phyloP scores from a whole-genome alignment of 2,888 invertebrate genomes.

The Mythimna pallens region DNA sequence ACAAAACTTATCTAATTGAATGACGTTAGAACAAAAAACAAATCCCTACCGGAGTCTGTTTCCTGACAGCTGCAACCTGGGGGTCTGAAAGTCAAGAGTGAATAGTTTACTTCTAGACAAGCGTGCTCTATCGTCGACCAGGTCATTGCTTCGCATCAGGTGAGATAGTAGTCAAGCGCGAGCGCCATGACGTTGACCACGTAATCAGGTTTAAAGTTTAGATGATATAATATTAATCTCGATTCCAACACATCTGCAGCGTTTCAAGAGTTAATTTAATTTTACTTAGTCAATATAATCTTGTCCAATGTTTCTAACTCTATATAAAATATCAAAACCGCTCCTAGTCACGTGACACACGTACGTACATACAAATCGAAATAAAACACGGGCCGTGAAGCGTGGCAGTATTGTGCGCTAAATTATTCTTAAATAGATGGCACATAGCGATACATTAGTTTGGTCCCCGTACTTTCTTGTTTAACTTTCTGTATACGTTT shows the following conservation, averaged over 20 bases:
- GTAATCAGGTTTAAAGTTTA: background rate
- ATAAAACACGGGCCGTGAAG: constrained; percentile 50
- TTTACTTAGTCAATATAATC: background rate
- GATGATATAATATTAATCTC: too few relatives aligned
- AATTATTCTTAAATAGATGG: constrained; percentile 78
- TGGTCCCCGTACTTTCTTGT: constrained; percentile 83
- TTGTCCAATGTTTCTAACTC: constrained; percentile 1
- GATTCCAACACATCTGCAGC: background rate
- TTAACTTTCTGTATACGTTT: constrained; percentile 57
- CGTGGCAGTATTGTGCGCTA: constrained; percentile 60
- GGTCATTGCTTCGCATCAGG: too few relatives aligned
- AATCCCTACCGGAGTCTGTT: too few relatives aligned
- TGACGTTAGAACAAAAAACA: background rate
- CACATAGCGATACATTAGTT: constrained; percentile 78
- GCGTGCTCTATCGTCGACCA: too few relatives aligned
- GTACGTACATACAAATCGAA: constrained; percentile 33
- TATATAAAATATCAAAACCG: constrained; percentile 43
- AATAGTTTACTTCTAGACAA: too few relatives aligned
- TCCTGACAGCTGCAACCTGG: too few relatives aligned
- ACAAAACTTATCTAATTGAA: background rate
- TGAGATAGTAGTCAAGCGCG: too few relatives aligned
- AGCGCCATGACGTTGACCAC: background rate
- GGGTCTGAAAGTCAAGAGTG: too few relatives aligned
- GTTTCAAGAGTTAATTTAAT: background rate
- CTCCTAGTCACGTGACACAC: constrained; percentile 31